A percentile compares a stretch with the other conserved stretches of the same genome.
These are phyloP conservation scores for Teinopalpus imperialis DNA, from an alignment of 2,888 invertebrate species.

Conservation along the genomic window DNA sequence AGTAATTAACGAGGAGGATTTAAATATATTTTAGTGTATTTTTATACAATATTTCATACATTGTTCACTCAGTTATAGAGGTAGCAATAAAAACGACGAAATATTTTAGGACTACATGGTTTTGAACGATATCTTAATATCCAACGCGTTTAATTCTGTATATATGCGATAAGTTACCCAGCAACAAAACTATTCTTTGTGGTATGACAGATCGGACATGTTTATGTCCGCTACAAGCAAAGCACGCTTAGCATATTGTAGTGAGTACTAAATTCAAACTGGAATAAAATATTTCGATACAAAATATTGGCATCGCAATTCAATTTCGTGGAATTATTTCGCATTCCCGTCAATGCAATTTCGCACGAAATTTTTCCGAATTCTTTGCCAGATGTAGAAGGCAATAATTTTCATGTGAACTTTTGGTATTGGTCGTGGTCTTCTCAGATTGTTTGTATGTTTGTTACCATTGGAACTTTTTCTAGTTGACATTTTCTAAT, in stretches of 20 bases:
- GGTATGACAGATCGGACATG: slow-evolving; percentile 8
- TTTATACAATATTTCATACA: no score
- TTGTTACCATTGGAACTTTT: no score
- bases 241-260: slow-evolving; percentile 14
- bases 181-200: slow-evolving; percentile 8
- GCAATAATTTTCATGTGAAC: slow-evolving; percentile 1
- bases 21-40: no score
- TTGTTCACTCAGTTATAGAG: no score
- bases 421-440: no score
- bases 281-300: slow-evolving; percentile 16
- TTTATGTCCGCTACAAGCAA: slow-evolving; percentile 5
- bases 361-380: neutral
- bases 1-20: no score
- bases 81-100: no score
- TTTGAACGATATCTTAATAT: slow-evolving; percentile 1
- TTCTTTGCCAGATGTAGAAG: neutral
- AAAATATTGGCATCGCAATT: slow-evolving; percentile 13
- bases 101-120: no score
- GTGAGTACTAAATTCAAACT: slow-evolving; percentile 12
- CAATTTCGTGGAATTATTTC: slow-evolving; percentile 13
- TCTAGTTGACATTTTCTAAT: no score
- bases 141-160: neutral
- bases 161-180: slow-evolving; percentile 6
- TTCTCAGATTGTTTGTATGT: no score
- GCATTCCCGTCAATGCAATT: neutral